Percentiles rank a stretch among this genome's conserved stretches.
These are phyloP conservation scores for Temnothorax unifasciatus DNA, from an alignment of 2,888 invertebrate genomes.

Conservation along the genomic window DNA sequence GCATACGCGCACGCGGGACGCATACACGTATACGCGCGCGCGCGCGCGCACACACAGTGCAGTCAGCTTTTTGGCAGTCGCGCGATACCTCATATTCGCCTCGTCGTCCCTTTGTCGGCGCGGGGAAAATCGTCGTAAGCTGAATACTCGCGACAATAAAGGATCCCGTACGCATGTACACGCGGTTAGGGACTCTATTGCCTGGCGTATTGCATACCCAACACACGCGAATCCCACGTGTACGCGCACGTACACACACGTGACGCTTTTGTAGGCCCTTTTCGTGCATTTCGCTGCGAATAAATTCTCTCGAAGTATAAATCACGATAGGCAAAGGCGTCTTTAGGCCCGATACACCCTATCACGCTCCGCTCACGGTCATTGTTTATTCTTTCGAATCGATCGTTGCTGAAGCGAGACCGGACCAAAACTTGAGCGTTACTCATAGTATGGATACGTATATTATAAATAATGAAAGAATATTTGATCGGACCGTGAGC, in stretches of 20 bases:
- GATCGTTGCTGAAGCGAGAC: no score
- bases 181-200: constrained; percentile 61
- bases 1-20: constrained; percentile 2
- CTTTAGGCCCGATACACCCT: background rate
- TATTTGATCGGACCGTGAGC: no score
- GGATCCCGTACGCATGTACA: constrained; percentile 55
- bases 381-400: no score
- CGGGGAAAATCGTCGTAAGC: constrained; percentile 68
- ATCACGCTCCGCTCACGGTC: no score
- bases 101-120: constrained; percentile 66
- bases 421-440: no score
- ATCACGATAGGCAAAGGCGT: background rate
- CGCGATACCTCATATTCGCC: constrained; percentile 64
- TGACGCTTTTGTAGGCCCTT: constrained; percentile 23
- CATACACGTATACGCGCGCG: background rate
- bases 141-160: constrained; percentile 77
- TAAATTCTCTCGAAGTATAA: background rate
- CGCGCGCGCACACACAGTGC: constrained; percentile 29
- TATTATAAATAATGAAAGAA: no score
- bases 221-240: constrained; percentile 39
- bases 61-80: constrained; percentile 76
- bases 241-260: background rate
- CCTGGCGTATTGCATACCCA: constrained; percentile 56
- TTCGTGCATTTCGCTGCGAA: background rate
- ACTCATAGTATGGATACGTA: no score